A percentile compares a stretch with the other conserved stretches of the same genome.
phyloP scores from a whole-genome alignment of 1,140 invertebrate species.

The Trachelipus rathkii region DNA sequence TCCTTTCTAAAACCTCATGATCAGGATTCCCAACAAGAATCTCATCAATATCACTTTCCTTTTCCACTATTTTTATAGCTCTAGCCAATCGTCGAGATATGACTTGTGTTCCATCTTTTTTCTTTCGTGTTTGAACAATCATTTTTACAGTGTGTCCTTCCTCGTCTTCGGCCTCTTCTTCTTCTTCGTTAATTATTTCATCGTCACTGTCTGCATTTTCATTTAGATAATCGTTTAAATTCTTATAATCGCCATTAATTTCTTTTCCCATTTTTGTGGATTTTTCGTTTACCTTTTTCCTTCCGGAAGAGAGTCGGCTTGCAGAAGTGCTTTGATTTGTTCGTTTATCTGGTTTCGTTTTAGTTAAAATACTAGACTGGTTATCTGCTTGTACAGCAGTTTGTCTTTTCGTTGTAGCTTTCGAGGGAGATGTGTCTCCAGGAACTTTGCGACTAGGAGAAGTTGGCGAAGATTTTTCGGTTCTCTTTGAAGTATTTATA shows the following conservation, averaged over 20 bases:
- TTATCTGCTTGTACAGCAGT: conserved; percentile 33
- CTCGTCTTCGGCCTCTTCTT: conserved; percentile 41
- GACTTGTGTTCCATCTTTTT: conserved; percentile 42
- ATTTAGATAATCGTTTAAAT: conserved; percentile 36
- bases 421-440: conserved; percentile 21
- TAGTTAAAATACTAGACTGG: conserved; percentile 26
- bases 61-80: conserved; percentile 37
- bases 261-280: conserved; percentile 32
- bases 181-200: conserved; percentile 39
- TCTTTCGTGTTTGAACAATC: conserved; percentile 38
- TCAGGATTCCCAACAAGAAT: conserved; percentile 44
- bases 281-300: conserved; percentile 30
- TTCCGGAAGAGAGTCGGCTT: not conserved
- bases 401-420: conserved; percentile 14
- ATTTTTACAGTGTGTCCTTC: conserved; percentile 41
- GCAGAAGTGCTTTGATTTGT: not conserved
- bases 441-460: conserved; percentile 32
- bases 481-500: conserved; percentile 10
- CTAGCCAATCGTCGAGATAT: conserved; percentile 39
- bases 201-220: conserved; percentile 29
- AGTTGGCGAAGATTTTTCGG: conserved; percentile 31
- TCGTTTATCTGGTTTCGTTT: conserved; percentile 25
- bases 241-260: conserved; percentile 36
- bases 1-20: conserved; percentile 39
- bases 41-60: conserved; percentile 41